These are phyloP conservation scores for Euproctis similis DNA, from an alignment of 2,888 invertebrate genomes.

Conservation along the genomic window DNA sequence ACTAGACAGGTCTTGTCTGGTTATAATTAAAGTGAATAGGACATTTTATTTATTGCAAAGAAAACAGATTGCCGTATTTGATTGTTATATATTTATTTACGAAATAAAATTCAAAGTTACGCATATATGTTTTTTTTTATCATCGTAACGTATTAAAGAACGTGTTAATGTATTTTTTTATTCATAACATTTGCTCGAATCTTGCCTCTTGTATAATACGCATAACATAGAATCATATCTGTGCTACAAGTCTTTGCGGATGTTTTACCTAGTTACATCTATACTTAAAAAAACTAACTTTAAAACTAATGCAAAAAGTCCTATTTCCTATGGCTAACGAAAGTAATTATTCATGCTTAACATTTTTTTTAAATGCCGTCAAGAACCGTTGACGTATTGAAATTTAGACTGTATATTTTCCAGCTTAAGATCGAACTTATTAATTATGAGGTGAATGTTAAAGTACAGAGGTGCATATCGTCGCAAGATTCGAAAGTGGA, in stretches of 20 bases:
- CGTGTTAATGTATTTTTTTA: no score
- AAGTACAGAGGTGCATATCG: conserved; percentile 10
- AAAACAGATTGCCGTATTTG: no score
- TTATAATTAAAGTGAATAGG: no score
- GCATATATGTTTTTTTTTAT: no score
- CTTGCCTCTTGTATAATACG: conserved; percentile 17
- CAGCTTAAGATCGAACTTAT: conserved; percentile 13
- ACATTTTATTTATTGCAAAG: no score
- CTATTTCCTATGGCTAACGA: conserved; percentile 4
- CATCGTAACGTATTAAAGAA: not conserved
- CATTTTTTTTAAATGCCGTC: conserved; percentile 2
- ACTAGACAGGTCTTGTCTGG: no score
- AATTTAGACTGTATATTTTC: not conserved
- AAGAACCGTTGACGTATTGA: not conserved
- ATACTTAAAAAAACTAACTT: conserved; percentile 7
- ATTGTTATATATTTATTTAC: no score
- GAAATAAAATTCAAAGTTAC: no score
- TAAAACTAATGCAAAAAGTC: conserved; percentile 4
- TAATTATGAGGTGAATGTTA: conserved; percentile 4
- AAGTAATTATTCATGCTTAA: conserved; percentile 16
- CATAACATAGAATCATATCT: conserved; percentile 19
- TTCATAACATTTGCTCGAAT: no score
- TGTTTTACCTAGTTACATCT: conserved; percentile 19
- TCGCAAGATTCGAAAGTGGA: conserved; percentile 55
- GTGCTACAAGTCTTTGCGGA: conserved; percentile 21